These are phyloP conservation scores for Palythoa caribaeorum DNA, from an alignment of 92 coral and sea anemone species.

Conservation along the genomic window DNA sequence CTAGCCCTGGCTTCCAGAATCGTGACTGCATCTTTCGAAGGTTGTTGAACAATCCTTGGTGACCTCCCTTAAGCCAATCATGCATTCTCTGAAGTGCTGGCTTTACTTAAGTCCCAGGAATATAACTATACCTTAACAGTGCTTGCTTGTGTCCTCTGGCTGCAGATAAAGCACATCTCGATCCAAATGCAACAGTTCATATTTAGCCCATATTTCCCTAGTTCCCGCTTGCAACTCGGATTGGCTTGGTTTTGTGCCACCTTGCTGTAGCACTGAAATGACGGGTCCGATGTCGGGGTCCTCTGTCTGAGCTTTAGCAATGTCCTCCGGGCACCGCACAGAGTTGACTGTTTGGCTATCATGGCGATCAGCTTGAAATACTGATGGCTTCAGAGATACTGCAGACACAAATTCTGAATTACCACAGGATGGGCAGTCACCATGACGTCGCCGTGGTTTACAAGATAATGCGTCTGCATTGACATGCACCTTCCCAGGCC, in stretches of 20 bases:
- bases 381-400: too few relatives aligned
- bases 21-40: slow-evolving; percentile 62
- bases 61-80: slow-evolving; percentile 52
- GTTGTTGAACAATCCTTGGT: slow-evolving; percentile 59
- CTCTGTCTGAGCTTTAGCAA: slow-evolving; percentile 56
- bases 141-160: too few relatives aligned
- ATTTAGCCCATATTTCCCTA: too few relatives aligned
- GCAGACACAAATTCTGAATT: too few relatives aligned
- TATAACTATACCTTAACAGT: slow-evolving; percentile 26
- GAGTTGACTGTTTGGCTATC: too few relatives aligned
- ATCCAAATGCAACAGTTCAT: too few relatives aligned
- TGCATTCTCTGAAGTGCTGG: slow-evolving; percentile 18
- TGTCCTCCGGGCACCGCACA: slow-evolving; percentile 33
- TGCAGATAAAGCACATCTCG: too few relatives aligned
- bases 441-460: background rate
- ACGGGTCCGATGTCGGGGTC: slow-evolving; percentile 54
- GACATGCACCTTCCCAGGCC: too few relatives aligned
- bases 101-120: slow-evolving; percentile 38
- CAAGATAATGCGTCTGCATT: too few relatives aligned
- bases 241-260: slow-evolving; percentile 19
- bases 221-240: slow-evolving; percentile 9
- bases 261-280: slow-evolving; percentile 14
- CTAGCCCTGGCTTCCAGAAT: slow-evolving; percentile 69
- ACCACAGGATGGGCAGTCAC: too few relatives aligned
- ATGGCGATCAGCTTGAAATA: too few relatives aligned